phyloP scores from a whole-genome alignment of 2,888 invertebrate genomes.

The Lycaena phlaeas region DNA sequence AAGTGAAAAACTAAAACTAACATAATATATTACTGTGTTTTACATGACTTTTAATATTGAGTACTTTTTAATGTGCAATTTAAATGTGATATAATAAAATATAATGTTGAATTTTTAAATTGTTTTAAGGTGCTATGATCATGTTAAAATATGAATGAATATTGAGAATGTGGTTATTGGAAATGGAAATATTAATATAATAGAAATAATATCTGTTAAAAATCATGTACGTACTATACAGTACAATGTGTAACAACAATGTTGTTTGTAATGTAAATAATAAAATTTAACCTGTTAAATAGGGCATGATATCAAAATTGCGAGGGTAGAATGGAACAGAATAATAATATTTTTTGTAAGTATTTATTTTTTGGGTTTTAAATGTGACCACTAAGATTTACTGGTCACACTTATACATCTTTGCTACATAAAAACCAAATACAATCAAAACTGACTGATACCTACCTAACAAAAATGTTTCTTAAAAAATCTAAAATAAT shows the following conservation, averaged over 20 bases:
- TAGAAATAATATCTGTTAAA: conserved; percentile 24
- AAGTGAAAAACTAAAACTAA: conserved; percentile 23
- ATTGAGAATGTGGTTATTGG: conserved; percentile 29
- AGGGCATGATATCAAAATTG: neutral
- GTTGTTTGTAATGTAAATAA: conserved; percentile 39
- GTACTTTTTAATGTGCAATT: conserved; percentile 58
- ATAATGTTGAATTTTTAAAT: conserved; percentile 32
- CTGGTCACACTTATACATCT: too few species aligned
- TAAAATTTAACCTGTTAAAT: conserved; percentile 7
- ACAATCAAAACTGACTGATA: too few species aligned
- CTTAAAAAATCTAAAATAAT: too few species aligned
- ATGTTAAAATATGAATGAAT: conserved; percentile 34
- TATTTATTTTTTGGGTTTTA: too few species aligned
- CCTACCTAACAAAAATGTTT: too few species aligned
- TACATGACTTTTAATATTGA: conserved; percentile 26
- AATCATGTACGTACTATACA: conserved; percentile 53
- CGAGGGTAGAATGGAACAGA: neutral
- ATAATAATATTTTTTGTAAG: neutral
- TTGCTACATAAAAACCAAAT: too few species aligned
- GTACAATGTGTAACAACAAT: conserved; percentile 66
- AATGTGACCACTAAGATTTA: too few species aligned
- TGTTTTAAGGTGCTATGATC: conserved; percentile 63
- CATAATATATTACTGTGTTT: conserved; percentile 25
- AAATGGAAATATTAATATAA: conserved; percentile 19
- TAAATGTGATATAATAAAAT: conserved; percentile 59